Conservation (phyloP, 2,888 invertebrate species). For the Pandemis cinnamomeana region DNA sequence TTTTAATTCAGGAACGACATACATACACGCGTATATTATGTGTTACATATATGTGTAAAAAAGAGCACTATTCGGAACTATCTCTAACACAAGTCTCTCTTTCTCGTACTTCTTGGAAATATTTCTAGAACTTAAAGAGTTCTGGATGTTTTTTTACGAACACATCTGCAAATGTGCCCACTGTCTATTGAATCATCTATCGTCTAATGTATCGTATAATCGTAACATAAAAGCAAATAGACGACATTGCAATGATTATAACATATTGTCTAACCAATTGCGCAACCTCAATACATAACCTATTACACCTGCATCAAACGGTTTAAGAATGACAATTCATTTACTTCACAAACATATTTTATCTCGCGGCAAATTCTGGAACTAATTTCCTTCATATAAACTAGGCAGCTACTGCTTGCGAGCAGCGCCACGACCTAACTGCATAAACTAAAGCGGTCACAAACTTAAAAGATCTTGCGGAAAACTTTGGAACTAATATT, state of each 20-base stretch:
- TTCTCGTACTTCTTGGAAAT: too few relatives aligned
- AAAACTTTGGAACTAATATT: slow-evolving; percentile 3
- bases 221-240: neutral
- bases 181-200: too few relatives aligned
- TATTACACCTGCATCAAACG: neutral
- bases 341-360: neutral
- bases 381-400: neutral
- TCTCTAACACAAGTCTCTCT: too few relatives aligned
- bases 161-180: too few relatives aligned
- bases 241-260: neutral
- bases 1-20: too few relatives aligned
- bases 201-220: too few relatives aligned
- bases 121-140: too few relatives aligned
- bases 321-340: slow-evolving; percentile 28
- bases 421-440: neutral
- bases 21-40: too few relatives aligned
- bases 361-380: neutral
- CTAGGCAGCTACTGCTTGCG: neutral
- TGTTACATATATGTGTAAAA: too few relatives aligned
- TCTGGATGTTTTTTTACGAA: too few relatives aligned
- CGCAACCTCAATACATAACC: slow-evolving; percentile 34
- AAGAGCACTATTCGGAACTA: too few relatives aligned
- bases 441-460: neutral
- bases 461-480: slow-evolving; percentile 2
- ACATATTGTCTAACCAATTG: slow-evolving; percentile 21